Evolutionary conservation across 2,888 invertebrate genomes (phyloP), one percentile per base, ranked within the genome.

Genomic region (Mactromeris polynyma): DNA sequence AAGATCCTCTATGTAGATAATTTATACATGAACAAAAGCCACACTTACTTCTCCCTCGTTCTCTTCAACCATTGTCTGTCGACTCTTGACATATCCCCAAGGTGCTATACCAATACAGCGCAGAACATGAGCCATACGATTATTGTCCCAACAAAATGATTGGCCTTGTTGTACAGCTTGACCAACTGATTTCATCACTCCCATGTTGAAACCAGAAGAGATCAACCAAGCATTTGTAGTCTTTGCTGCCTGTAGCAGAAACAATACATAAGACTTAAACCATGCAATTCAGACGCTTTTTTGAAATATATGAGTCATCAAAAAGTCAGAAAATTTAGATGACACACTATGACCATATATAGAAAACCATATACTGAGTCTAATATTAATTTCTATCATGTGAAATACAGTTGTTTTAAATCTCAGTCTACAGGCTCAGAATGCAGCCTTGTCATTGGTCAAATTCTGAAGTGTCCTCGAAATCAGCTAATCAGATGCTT

Each of bases 211-310:
- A 0, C 97, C 97, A 7, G 96, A 96, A 0, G 97, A 96, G 46
- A 97, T 96, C 51, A 97, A 93, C 97, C 97, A 97, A 0, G 97
- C 97, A 58, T 96, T 94, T 1, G 97, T 97, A 4, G 97, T 96
- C 85, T 96, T 95, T 14, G 96, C 96, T 38, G 96, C 96, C 96
- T 96, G 88, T 1, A 26, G 87, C 85, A 3, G 26, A 26, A 64
- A 26, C 1, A 26, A 64, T 17, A 42, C 7, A 51, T 51, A 2
- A 9, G 51, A 17, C 19, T 17, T 19, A 51, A 42, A 64, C 9
- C 2, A n/a, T 64, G 58, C 58, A 64, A 64, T 26, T 26, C 26
- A 6, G 14, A 9, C 6, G 6, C 7, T 17, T 2, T 1, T 51
- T 9, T 51, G 51, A 2, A 51, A n/a, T n/a, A n/a, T n/a, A n/a